Evolutionary conservation across 2,797 vertebrate genomes (phyloP).

Genomic region (Typhlichthys eigenmanni): DNA sequence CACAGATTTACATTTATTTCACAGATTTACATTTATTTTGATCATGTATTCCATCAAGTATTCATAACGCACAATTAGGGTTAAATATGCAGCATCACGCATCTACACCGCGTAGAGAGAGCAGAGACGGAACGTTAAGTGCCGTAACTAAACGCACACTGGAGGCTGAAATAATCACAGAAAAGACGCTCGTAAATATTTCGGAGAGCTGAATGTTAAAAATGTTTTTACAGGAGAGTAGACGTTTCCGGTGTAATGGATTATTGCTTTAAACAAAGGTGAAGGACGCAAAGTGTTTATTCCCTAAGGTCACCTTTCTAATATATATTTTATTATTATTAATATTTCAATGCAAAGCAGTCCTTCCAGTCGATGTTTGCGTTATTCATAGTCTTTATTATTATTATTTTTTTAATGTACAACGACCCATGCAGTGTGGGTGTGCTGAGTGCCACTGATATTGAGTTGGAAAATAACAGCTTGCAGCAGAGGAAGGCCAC

Average conservation of each 20-base stretch:
- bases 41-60: slow-evolving; percentile 69
- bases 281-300: background rate
- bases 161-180: slow-evolving; percentile 39
- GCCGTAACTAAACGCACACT: slow-evolving; percentile 47
- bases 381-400: slow-evolving; percentile 1
- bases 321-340: slow-evolving; percentile 5
- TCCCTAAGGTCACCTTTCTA: slow-evolving; percentile 9
- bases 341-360: slow-evolving; percentile 7
- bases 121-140: slow-evolving; percentile 28
- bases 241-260: too few relatives aligned
- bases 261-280: too few relatives aligned
- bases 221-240: too few relatives aligned
- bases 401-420: slow-evolving; percentile 5
- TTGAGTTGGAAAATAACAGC: slow-evolving; percentile 12
- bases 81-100: slow-evolving; percentile 57
- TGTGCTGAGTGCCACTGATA: background rate
- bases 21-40: slow-evolving; percentile 64
- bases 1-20: slow-evolving; percentile 62
- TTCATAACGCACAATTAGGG: slow-evolving; percentile 59
- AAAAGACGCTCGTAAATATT: too few relatives aligned
- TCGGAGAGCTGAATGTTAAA: too few relatives aligned
- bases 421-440: slow-evolving; percentile 10
- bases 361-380: background rate
- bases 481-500: slow-evolving; percentile 25
- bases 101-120: slow-evolving; percentile 15